Base-by-base conservation (phyloP, 2,113 vertebrate genomes). In the Seriola aureovittata region DNA sequence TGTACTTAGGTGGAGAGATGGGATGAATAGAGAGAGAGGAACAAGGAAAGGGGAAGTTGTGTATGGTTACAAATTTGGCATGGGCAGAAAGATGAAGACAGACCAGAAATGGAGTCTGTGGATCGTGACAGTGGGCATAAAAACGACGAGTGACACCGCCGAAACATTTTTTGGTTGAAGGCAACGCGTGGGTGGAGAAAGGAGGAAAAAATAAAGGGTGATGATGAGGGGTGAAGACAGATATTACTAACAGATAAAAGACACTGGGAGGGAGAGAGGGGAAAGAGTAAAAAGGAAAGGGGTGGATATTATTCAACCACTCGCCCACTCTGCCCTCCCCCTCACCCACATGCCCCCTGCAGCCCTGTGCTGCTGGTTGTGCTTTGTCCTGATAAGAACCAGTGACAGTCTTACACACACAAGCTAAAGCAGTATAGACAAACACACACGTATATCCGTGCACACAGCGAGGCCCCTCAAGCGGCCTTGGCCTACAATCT, bases 321-420 rank as follows among this genome's bases (percentile, higher is more conserved):
- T 65, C n/a, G 10, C 71, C 74, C 71, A 78, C 79, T 44, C 75
- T 17, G 17, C 29, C 75, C 80, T 70, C 80, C 76, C 52, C 55
- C 69, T 65, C 75, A 80, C 87, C 82, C 86, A 4, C 69, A 68
- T 74, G 81, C 76, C 81, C 85, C 89, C 88, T 76, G 88, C 83
- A 87, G 86, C 89, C 85, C 84, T 81, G 48, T 75, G 83, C 85
- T 91, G 86, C 81, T 85, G 86, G 88, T 89, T 93, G 92, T 94
- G 94, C 90, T 94, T 82, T 84, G 80, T 88, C 81, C 92, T 93
- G 95, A 94, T 94, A 95, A 94, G 92, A 93, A 85, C 82, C 93
- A 82, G 75, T 71, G 81, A 85, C 92, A 88, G 81, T 80, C 82
- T 52, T 74, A 79, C 78, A 80, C 75, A 88, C 66, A 81, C 73